phyloP scores from a whole-genome alignment of 1,140 invertebrate species.

The Rhopalosiphum padi region DNA sequence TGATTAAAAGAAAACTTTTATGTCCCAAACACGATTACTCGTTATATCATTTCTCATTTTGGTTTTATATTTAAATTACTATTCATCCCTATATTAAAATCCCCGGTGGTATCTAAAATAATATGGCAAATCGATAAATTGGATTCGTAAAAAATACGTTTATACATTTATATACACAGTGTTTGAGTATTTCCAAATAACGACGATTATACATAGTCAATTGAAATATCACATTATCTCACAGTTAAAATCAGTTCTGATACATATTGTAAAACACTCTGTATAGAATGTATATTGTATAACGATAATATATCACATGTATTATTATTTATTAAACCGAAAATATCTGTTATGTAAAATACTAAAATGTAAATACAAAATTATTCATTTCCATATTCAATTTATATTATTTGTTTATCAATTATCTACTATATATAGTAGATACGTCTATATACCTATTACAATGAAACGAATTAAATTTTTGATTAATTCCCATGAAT shows the following conservation, averaged over 20 bases:
- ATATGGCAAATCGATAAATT: background rate
- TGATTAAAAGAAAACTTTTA: background rate
- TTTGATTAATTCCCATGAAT: background rate
- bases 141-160: background rate
- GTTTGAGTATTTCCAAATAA: background rate
- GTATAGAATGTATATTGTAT: background rate
- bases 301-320: background rate
- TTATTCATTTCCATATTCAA: background rate
- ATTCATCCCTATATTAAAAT: background rate
- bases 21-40: background rate
- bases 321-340: background rate
- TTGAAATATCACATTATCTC: background rate
- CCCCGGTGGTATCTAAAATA: background rate
- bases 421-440: background rate
- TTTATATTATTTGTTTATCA: background rate
- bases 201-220: background rate
- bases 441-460: too few species aligned
- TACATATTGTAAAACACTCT: background rate
- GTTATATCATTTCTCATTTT: background rate
- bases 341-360: background rate
- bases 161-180: background rate
- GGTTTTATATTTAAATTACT: background rate
- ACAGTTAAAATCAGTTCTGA: background rate
- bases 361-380: background rate
- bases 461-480: background rate